Evolutionary conservation across 1,140 invertebrate genomes (phyloP).

Genomic region (Temnothorax longispinosus): DNA sequence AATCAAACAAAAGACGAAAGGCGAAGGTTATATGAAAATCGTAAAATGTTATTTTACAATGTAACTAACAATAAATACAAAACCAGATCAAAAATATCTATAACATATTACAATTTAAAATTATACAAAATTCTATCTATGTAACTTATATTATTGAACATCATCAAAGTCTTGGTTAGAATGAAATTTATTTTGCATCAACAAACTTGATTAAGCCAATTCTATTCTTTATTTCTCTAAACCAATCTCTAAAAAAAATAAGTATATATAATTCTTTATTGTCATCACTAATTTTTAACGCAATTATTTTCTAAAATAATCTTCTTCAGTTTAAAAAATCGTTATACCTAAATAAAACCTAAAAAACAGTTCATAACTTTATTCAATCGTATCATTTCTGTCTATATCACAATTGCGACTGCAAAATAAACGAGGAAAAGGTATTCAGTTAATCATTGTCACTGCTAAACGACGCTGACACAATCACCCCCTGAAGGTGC

Average conservation of each 20-base stretch:
- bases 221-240: background rate
- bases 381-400: background rate
- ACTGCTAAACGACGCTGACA: constrained; percentile 11
- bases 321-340: background rate
- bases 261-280: background rate
- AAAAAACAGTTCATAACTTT: background rate
- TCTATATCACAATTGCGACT: background rate
- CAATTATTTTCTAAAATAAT: background rate
- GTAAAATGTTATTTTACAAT: background rate
- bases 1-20: constrained; percentile 1
- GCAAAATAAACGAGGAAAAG: background rate
- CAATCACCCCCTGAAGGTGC: constrained; percentile 17
- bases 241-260: background rate
- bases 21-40: background rate
- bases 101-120: background rate
- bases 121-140: background rate
- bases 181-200: background rate
- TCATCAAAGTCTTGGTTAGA: too few species aligned
- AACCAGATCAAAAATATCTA: background rate
- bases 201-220: background rate
- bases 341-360: background rate
- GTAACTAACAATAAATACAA: background rate
- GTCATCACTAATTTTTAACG: background rate
- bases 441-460: constrained; percentile 24
- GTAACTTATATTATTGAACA: too few species aligned